Conservation (phyloP, 2,113 vertebrate species). For the Silurus meridionalis region DNA sequence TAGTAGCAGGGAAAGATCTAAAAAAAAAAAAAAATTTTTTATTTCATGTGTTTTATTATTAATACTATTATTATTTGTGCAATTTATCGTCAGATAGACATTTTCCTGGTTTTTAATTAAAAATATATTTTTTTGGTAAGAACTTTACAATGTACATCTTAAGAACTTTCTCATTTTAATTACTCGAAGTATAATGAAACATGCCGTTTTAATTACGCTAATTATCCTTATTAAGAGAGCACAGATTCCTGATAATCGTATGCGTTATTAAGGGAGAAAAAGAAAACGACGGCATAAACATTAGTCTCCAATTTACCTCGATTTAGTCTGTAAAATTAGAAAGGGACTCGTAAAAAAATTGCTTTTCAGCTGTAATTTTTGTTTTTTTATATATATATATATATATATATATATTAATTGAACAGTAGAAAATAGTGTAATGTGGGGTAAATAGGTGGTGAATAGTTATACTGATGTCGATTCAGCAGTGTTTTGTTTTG, state of each 20-base stretch:
- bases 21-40: neutral
- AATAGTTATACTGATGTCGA: too few species aligned
- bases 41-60: neutral
- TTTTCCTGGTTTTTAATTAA: neutral
- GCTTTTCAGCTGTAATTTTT: neutral
- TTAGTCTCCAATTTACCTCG: slow-evolving; percentile 44
- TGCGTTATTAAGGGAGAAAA: slow-evolving; percentile 59
- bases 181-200: slow-evolving; percentile 58
- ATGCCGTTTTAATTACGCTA: slow-evolving; percentile 59
- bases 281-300: slow-evolving; percentile 51
- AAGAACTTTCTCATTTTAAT: slow-evolving; percentile 30
- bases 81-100: neutral
- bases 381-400: too few species aligned
- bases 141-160: neutral
- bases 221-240: slow-evolving; percentile 63
- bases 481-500: too few species aligned
- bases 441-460: too few species aligned
- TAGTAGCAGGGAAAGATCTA: neutral
- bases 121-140: neutral
- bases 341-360: neutral
- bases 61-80: neutral
- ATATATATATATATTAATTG: too few species aligned
- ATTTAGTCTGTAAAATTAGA: slow-evolving; percentile 13
- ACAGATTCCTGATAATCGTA: slow-evolving; percentile 61
- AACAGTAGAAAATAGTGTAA: too few species aligned